Conservation (phyloP, 1,140 invertebrate genomes). For the Fopius arisanus region DNA sequence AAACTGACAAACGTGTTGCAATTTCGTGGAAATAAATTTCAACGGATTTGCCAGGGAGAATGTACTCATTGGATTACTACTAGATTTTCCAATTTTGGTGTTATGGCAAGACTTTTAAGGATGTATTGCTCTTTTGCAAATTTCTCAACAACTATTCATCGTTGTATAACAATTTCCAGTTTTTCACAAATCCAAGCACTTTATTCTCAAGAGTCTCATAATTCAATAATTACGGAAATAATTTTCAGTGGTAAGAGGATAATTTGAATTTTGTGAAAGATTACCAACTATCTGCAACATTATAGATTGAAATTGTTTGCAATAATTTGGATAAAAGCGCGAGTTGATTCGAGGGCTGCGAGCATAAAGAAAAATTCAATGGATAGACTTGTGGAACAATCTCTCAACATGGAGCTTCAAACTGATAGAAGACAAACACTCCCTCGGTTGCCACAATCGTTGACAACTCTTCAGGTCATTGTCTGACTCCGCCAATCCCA, state of each 20-base stretch:
- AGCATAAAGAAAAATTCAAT: background rate
- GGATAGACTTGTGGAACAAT: background rate
- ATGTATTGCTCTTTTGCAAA: too few relatives aligned
- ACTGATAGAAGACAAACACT: slow-evolving; percentile 1
- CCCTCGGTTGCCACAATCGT: background rate
- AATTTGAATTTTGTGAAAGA: too few relatives aligned
- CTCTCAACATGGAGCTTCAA: background rate
- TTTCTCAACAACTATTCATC: too few relatives aligned
- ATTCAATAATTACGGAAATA: too few relatives aligned
- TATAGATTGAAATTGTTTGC: too few relatives aligned
- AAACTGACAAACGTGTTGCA: background rate
- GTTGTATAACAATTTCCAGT: too few relatives aligned
- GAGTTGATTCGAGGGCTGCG: too few relatives aligned
- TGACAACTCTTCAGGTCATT: background rate
- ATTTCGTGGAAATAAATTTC: background rate
- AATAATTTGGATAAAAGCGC: too few relatives aligned
- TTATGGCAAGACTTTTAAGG: background rate
- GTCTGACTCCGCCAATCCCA: slow-evolving; percentile 1
- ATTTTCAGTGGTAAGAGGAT: too few relatives aligned
- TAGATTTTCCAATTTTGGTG: background rate
- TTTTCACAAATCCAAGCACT: too few relatives aligned
- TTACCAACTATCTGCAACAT: too few relatives aligned
- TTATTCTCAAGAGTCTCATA: too few relatives aligned
- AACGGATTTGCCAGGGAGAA: background rate
- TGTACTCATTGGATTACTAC: background rate